Conservation (phyloP, 2,113 vertebrate species). For the Pterocles burchelli region DNA sequence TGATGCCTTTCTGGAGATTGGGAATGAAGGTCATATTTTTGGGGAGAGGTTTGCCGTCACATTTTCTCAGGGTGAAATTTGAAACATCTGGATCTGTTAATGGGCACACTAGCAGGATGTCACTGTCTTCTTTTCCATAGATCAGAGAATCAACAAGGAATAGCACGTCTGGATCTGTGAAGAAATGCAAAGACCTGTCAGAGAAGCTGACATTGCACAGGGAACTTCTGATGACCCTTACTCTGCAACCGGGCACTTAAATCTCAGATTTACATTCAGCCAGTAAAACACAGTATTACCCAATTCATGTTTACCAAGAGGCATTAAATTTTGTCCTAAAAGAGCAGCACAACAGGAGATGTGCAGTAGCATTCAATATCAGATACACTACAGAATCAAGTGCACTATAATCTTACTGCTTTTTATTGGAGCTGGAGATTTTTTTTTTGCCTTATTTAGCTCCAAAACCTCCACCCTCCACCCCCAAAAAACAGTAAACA, state of each 20-base stretch:
- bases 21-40: slow-evolving; percentile 74
- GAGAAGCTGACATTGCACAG: not conserved
- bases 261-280: not conserved
- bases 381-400: not conserved
- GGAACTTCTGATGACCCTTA: not conserved
- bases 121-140: slow-evolving; percentile 79
- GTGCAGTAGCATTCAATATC: not conserved
- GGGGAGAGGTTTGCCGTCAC: slow-evolving; percentile 74
- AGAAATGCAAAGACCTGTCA: slow-evolving; percentile 35
- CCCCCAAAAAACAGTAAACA: not conserved
- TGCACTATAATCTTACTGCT: not conserved
- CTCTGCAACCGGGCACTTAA: not conserved
- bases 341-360: not conserved
- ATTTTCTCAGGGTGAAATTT: slow-evolving; percentile 80
- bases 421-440: not conserved
- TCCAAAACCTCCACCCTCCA: not conserved
- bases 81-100: slow-evolving; percentile 86
- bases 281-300: not conserved
- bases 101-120: slow-evolving; percentile 83
- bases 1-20: slow-evolving; percentile 84
- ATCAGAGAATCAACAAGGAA: slow-evolving; percentile 80
- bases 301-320: not conserved
- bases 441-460: not conserved
- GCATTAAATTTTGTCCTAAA: not conserved
- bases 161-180: slow-evolving; percentile 83